These are phyloP conservation scores for Anas bahamensis DNA, from an alignment of 2,797 vertebrate genomes.

Conservation along the genomic window DNA sequence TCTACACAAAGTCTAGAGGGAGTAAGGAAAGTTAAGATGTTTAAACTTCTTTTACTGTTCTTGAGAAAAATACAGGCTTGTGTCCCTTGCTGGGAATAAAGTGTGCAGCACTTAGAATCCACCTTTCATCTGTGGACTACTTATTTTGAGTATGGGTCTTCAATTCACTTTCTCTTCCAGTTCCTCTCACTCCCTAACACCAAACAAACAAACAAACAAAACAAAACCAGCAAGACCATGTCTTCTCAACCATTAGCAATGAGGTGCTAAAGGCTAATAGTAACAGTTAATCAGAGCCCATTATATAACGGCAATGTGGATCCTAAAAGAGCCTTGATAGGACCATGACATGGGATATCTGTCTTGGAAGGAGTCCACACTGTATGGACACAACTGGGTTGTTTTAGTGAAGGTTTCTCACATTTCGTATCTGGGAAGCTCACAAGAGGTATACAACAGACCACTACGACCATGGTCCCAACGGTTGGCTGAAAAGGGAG, in stretches of 20 bases:
- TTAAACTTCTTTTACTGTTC: neutral
- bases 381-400: neutral
- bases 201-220: neutral
- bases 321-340: neutral
- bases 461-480: rapidly evolving
- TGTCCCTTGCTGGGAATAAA: neutral
- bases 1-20: neutral
- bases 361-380: neutral
- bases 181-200: neutral
- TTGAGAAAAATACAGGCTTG: neutral
- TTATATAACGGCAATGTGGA: neutral
- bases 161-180: neutral
- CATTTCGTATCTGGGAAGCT: neutral
- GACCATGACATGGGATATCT: neutral
- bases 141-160: neutral
- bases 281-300: neutral
- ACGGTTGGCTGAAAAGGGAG: neutral
- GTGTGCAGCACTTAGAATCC: neutral
- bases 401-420: neutral
- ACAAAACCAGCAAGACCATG: neutral
- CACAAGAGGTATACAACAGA: neutral
- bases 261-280: neutral
- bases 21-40: neutral
- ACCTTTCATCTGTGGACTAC: neutral
- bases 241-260: neutral